Percentiles rank a stretch among this genome's conserved stretches.
Evolutionary conservation across 2,797 vertebrate species (phyloP).

Genomic region (Champsocephalus esox): DNA sequence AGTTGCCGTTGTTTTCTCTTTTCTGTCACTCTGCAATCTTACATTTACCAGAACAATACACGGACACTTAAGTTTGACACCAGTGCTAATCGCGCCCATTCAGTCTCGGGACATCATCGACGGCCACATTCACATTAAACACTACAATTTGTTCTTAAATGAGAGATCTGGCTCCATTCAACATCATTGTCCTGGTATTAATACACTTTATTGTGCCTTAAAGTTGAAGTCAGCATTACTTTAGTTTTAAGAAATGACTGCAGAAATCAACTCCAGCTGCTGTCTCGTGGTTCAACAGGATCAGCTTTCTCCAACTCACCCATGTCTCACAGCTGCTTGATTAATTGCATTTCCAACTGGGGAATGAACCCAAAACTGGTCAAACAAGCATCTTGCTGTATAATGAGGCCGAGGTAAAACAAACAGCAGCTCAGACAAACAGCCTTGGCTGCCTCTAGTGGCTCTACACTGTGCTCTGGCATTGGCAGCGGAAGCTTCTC

Average conservation of each 20-base stretch:
- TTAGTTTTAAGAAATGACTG: constrained; percentile 60
- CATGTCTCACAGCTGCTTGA: constrained; percentile 57
- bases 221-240: constrained; percentile 64
- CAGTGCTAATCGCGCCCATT: constrained; percentile 56
- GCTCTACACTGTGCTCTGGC: constrained; percentile 65
- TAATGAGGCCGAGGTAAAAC: constrained; percentile 66
- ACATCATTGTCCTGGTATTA: constrained; percentile 50
- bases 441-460: constrained; percentile 66
- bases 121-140: constrained; percentile 41
- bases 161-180: constrained; percentile 50
- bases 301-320: constrained; percentile 51
- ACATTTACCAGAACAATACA: constrained; percentile 74
- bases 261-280: constrained; percentile 68
- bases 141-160: constrained; percentile 57
- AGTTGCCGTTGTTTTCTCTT: constrained; percentile 51
- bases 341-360: constrained; percentile 61
- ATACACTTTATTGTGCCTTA: constrained; percentile 56
- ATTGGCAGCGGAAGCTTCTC: constrained; percentile 77
- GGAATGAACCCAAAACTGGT: constrained; percentile 62
- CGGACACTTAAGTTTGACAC: constrained; percentile 64
- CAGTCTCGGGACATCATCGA: constrained; percentile 20
- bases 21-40: constrained; percentile 63
- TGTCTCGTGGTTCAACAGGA: constrained; percentile 42
- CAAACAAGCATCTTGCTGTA: constrained; percentile 63
- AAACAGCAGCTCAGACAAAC: constrained; percentile 68